phyloP scores from a whole-genome alignment of 2,797 vertebrate species.

The Naso thynnoides region DNA sequence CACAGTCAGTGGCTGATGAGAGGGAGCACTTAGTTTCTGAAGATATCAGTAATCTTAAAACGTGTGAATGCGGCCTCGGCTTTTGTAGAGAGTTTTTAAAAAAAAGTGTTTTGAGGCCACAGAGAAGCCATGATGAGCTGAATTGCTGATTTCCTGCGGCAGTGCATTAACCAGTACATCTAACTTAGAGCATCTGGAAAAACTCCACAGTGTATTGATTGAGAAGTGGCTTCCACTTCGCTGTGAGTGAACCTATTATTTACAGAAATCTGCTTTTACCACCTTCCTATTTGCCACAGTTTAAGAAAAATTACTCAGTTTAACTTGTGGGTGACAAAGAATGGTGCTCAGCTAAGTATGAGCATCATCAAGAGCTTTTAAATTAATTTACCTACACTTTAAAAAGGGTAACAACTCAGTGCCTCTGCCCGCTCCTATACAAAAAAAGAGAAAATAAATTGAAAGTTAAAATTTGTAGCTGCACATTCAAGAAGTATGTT shows the following conservation, averaged over 20 bases:
- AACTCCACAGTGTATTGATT: slow-evolving; percentile 63
- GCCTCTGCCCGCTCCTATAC: no score
- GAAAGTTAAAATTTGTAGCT: slow-evolving; percentile 16
- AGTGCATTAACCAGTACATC: slow-evolving; percentile 64
- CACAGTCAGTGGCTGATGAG: slow-evolving; percentile 54
- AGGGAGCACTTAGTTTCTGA: slow-evolving; percentile 54
- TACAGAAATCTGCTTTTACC: slow-evolving; percentile 57
- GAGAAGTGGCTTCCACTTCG: slow-evolving; percentile 35
- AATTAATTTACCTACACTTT: slow-evolving; percentile 33
- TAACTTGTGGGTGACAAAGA: slow-evolving; percentile 17
- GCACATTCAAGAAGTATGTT: neutral
- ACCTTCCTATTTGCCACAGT: slow-evolving; percentile 44
- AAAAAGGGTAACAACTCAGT: slow-evolving; percentile 7
- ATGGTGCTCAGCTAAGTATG: slow-evolving; percentile 14
- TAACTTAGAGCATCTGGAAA: slow-evolving; percentile 65
- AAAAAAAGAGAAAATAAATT: slow-evolving; percentile 17
- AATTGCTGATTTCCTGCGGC: slow-evolving; percentile 71
- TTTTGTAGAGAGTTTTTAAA: slow-evolving; percentile 51
- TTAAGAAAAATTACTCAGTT: slow-evolving; percentile 28
- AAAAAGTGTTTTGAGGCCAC: slow-evolving; percentile 54
- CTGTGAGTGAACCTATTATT: slow-evolving; percentile 50
- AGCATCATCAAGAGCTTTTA: slow-evolving; percentile 12
- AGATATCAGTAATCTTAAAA: slow-evolving; percentile 77
- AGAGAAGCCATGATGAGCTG: slow-evolving; percentile 45
- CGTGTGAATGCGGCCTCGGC: slow-evolving; percentile 72